Evolutionary conservation across 2,888 invertebrate genomes (phyloP), one percentile per base, ranked within the genome.

Genomic region (Scelioninae gen. 1): DNA sequence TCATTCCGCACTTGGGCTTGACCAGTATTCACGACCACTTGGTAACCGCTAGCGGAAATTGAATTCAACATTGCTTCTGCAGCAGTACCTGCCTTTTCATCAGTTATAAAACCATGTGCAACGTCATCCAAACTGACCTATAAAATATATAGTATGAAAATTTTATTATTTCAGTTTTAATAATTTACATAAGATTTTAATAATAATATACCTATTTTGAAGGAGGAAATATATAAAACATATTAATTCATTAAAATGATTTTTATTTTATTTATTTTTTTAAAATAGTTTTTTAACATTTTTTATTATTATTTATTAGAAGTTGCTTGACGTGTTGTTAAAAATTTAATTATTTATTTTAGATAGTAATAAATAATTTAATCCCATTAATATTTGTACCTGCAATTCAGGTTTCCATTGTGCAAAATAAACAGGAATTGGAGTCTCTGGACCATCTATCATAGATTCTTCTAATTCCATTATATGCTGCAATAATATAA

Each of bases 1-100:
- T 98, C 97, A 85, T 95, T 93, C 89, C 95, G 95, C 5, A 95
- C 94, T 68, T 94, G 93, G 32, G 96, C 95, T 83, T 95, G 95
- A 16, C 95, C 93, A 6, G 97, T 95, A 79, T 96, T 94, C 31
- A 98, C 96, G 84, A 97, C 97, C 89, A 98, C 95, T 93, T 98
- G 98, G 93, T 98, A 98, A 9, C 98, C 98, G 93, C 98, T 98
- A 0, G 97, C 98, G 15, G 97, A 96, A n/a, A 98, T 95, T 11
- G 97, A 95, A 89, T 96, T 96, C 77, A 98, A 93, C 92, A 98
- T 94, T 7, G 97, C 97, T 90, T 97, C 96, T 10, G 96, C 93
- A 0, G 97, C 98, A 0, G 97, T 96, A 45, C 95, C 95, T 92
- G 95, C 93, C 93, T 95, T 94, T 84, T 96, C 95, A 88, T 96